These are phyloP conservation scores for Eidolon dupreanum DNA, from an alignment of 2,797 vertebrate species.

Conservation along the genomic window DNA sequence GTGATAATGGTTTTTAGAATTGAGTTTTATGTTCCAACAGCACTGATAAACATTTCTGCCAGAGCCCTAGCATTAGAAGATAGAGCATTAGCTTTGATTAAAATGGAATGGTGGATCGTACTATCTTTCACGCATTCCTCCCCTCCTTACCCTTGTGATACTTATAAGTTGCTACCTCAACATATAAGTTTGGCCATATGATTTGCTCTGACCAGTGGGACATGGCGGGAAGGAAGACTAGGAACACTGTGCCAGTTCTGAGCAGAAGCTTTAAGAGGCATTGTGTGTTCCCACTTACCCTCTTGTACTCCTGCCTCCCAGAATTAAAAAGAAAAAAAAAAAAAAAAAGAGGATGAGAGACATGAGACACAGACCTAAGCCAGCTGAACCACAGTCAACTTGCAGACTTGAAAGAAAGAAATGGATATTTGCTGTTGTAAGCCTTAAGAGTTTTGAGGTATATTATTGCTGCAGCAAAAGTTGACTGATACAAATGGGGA, in stretches of 20 bases:
- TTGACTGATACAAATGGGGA: background rate
- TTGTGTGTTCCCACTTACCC: background rate
- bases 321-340: background rate
- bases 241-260: background rate
- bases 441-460: background rate
- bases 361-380: background rate
- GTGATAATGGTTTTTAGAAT: background rate
- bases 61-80: background rate
- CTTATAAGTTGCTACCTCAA: background rate
- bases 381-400: background rate
- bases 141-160: background rate
- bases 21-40: background rate
- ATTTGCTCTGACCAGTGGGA: background rate
- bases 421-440: background rate
- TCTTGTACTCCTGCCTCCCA: background rate
- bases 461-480: background rate
- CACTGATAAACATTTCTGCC: background rate
- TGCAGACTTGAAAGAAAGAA: background rate
- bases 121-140: background rate
- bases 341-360: background rate
- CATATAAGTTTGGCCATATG: background rate
- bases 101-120: background rate
- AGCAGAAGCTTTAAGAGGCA: background rate
- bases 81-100: background rate
- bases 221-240: background rate